Percentiles rank a stretch among this genome's conserved stretches.
phyloP scores from a whole-genome alignment of 2,797 vertebrate species.

The Scarus forsteni region DNA sequence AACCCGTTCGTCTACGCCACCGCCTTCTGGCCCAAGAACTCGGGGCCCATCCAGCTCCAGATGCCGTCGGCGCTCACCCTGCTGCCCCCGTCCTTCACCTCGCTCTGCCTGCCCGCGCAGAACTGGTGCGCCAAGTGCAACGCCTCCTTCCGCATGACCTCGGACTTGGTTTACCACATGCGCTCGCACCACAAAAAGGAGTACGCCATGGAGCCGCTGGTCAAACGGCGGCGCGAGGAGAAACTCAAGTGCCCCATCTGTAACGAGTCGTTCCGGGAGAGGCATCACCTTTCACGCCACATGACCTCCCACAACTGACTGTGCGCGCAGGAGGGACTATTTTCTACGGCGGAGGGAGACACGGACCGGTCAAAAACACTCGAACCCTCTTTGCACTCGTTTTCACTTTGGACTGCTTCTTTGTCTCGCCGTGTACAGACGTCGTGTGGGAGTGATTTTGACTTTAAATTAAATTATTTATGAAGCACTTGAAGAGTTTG shows the following conservation, averaged over 20 bases:
- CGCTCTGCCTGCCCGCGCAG: slow-evolving; percentile 95
- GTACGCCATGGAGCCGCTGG: slow-evolving; percentile 93
- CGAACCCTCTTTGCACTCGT: slow-evolving; percentile 85
- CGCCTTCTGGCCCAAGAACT: slow-evolving; percentile 95
- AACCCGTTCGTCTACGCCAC: slow-evolving; percentile 95
- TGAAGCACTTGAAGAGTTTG: slow-evolving; percentile 92
- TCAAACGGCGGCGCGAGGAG: slow-evolving; percentile 95
- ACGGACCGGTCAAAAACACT: slow-evolving; percentile 57
- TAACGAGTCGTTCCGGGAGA: slow-evolving; percentile 97
- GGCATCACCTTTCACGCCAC: slow-evolving; percentile 97
- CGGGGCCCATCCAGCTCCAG: slow-evolving; percentile 92
- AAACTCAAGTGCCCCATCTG: slow-evolving; percentile 99
- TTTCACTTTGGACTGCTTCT: slow-evolving; percentile 83
- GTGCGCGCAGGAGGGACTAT: slow-evolving; percentile 12
- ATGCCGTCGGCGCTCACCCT: slow-evolving; percentile 94
- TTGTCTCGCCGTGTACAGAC: slow-evolving; percentile 76
- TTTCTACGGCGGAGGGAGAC: slow-evolving; percentile 21
- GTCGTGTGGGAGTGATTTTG: slow-evolving; percentile 91
- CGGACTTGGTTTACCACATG: slow-evolving; percentile 99
- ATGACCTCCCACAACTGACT: slow-evolving; percentile 98
- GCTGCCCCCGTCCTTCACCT: slow-evolving; percentile 96
- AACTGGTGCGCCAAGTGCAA: slow-evolving; percentile 99
- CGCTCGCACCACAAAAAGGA: slow-evolving; percentile 98
- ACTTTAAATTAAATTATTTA: slow-evolving; percentile 93
- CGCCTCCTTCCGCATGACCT: slow-evolving; percentile 98